Evolutionary conservation across 2,113 vertebrate genomes (phyloP).

Genomic region (Sitta europaea): DNA sequence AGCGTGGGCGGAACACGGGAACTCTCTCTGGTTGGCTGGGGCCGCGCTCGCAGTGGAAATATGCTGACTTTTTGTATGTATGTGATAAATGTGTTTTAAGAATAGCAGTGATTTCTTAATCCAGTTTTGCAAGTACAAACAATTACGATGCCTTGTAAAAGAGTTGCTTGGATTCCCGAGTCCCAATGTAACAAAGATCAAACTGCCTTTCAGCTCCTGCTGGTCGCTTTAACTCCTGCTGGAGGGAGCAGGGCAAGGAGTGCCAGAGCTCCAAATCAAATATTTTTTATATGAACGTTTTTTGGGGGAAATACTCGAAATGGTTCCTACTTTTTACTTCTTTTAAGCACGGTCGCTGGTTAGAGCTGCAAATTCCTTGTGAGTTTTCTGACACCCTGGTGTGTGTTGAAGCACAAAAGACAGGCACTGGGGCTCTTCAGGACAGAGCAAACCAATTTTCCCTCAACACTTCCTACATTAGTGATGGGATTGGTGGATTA

Average conservation of each 20-base stretch:
- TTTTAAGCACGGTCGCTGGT: background rate
- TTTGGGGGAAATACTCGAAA: background rate
- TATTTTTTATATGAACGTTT: background rate
- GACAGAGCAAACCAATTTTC: background rate
- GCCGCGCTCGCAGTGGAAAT: constrained; percentile 57
- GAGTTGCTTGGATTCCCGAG: constrained; percentile 32
- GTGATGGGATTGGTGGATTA: background rate
- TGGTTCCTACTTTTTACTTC: background rate
- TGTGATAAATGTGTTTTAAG: constrained; percentile 69
- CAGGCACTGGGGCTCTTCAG: background rate
- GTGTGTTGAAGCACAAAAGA: background rate
- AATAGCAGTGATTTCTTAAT: constrained; percentile 77
- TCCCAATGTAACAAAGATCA: constrained; percentile 72
- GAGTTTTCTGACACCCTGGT: background rate
- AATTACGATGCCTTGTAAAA: constrained; percentile 68
- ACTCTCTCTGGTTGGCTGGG: constrained; percentile 66
- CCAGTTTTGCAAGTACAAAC: constrained; percentile 76
- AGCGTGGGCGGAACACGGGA: constrained; percentile 55
- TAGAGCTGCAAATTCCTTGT: background rate
- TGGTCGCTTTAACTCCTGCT: background rate
- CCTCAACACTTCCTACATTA: background rate
- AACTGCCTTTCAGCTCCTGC: constrained; percentile 8
- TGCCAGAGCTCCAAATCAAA: background rate
- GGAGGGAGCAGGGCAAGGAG: background rate
- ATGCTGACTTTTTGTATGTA: constrained; percentile 65